phyloP scores from a whole-genome alignment of 37 sponge, comb jelly and placozoan genomes.

The Dysidea cf. avara region DNA sequence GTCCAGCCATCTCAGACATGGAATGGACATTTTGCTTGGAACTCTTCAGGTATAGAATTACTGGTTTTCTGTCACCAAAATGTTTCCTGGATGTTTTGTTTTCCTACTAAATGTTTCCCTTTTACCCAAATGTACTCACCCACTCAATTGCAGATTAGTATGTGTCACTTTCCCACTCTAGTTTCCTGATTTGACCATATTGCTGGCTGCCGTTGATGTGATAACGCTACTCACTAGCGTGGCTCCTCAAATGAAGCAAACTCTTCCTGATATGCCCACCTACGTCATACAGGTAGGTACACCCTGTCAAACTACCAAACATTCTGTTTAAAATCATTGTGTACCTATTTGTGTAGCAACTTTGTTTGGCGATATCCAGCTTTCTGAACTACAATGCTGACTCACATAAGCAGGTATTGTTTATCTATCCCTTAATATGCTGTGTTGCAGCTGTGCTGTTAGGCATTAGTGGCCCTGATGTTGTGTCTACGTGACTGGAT shows the following conservation, averaged over 20 bases:
- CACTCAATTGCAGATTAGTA: too few species aligned
- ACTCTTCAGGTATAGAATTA: conserved; percentile 36
- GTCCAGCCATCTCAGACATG: conserved; percentile 26
- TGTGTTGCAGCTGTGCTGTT: too few species aligned
- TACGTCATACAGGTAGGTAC: conserved; percentile 29
- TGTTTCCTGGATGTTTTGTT: too few species aligned
- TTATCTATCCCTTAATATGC: too few species aligned
- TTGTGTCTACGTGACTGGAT: conserved; percentile 75
- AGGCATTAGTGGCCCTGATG: conserved; percentile 48
- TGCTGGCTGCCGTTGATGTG: conserved; percentile 84
- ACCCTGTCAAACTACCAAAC: background rate
- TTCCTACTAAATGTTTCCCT: too few species aligned
- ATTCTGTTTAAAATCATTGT: background rate
- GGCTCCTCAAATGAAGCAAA: conserved; percentile 25
- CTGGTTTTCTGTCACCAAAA: background rate
- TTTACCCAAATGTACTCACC: too few species aligned
- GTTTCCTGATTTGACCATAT: conserved; percentile 63
- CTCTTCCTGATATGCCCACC: conserved; percentile 24
- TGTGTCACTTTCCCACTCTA: background rate
- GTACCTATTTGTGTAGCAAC: background rate
- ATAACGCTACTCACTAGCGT: conserved; percentile 53
- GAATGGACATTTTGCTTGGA: conserved; percentile 58
- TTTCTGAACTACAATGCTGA: background rate
- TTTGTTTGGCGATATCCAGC: background rate
- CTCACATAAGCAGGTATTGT: too few species aligned